Conservation (phyloP, 2,797 vertebrate species). For the Microtus agrestis region DNA sequence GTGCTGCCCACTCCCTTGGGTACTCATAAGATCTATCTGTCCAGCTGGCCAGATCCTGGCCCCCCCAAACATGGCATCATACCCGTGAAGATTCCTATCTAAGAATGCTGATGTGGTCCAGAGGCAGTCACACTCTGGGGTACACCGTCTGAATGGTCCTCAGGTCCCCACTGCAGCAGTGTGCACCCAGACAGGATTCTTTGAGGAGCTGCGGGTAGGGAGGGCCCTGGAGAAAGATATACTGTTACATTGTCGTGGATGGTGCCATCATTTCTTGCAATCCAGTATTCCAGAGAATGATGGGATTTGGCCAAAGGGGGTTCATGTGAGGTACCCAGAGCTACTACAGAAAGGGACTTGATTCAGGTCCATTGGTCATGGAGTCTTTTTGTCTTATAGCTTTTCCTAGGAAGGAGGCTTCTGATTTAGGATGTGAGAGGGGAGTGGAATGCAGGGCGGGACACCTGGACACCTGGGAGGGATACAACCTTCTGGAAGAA, state of each 20-base stretch:
- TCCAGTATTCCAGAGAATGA: background rate
- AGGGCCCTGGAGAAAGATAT: too few relatives aligned
- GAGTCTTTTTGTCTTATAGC: background rate
- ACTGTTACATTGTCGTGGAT: background rate
- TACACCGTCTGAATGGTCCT: too few relatives aligned
- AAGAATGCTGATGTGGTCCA: too few relatives aligned
- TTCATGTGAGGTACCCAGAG: background rate
- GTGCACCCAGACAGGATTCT: too few relatives aligned
- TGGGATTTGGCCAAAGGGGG: background rate
- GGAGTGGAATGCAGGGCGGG: background rate
- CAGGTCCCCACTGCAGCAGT: too few relatives aligned
- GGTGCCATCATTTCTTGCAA: background rate
- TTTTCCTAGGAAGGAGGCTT: background rate
- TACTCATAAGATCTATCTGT: too few relatives aligned
- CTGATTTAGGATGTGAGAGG: background rate
- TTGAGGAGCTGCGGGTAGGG: too few relatives aligned
- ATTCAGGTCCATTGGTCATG: background rate
- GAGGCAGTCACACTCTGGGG: too few relatives aligned
- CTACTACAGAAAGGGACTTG: background rate
- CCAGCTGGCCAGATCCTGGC: too few relatives aligned
- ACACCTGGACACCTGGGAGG: background rate
- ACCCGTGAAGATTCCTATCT: too few relatives aligned
- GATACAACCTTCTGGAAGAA: background rate
- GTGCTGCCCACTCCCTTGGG: too few relatives aligned
- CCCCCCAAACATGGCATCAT: too few relatives aligned